Evolutionary conservation across 2,113 vertebrate genomes (phyloP), one percentile per base, ranked within the genome.

Genomic region (Alosa alosa): DNA sequence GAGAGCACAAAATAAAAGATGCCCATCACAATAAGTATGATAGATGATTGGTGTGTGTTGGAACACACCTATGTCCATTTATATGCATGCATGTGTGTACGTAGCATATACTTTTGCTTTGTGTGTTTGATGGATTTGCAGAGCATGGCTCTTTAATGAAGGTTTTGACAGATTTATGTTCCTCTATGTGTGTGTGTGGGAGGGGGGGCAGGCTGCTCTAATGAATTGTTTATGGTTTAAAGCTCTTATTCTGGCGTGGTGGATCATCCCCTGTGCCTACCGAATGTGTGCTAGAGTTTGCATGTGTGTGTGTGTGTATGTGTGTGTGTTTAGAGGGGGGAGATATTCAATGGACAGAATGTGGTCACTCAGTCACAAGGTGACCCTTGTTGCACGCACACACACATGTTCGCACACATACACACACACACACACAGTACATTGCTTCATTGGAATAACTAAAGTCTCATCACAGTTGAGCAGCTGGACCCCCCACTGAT

Each of bases 151-250:
- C 72, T 78, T 78, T 78, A 78, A 41, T 78, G 64, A 72, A 78
- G 31, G 36, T 39, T 15, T 39, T 39, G 72, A 78, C 72, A 78
- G 72, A 78, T 78, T 78, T 78, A 78, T 39, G 64, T 72, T 64
- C 18, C 60, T 64, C 1, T 72, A 22, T 72, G n/a, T 72, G 72
- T 78, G 72, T 75, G 68, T 64, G 57, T 17, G 7, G 9, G 36
- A 1, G 31, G 72, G 10, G 41, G 10, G 11, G 36, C 2, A 10
- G 31, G 10, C 11, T 39, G 2, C 5, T 36, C 72, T 78, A 78
- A 78, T 78, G 72, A 78, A 78, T 78, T 78, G 72, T 78, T 78
- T 78, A 78, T 78, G 72, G 72, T 78, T 78, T 78, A 78, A 78
- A 78, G 72, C 72, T 78, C 25, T 78, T 78, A 41, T 36, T 39